These are phyloP conservation scores for Caprella mutica DNA, from an alignment of 2,888 invertebrate genomes.

Conservation along the genomic window DNA sequence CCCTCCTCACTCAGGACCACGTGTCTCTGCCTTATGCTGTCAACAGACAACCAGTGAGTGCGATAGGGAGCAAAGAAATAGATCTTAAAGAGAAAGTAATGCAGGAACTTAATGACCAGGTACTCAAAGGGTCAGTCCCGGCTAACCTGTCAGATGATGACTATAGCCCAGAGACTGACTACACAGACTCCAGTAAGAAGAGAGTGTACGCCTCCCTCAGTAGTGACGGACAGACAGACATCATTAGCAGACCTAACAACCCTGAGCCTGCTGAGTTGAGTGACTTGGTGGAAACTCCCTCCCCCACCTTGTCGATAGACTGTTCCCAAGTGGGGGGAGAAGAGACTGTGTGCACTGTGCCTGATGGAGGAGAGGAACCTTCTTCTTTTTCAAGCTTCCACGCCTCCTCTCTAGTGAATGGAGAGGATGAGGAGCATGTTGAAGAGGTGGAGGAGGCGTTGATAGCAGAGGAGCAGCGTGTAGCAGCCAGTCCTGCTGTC, in stretches of 20 bases:
- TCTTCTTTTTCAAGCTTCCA: background rate
- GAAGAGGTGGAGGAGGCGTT: background rate
- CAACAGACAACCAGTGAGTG: slow-evolving; percentile 10
- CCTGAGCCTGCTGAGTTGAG: slow-evolving; percentile 8
- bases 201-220: background rate
- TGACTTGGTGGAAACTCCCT: background rate
- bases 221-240: background rate
- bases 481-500: background rate
- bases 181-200: slow-evolving; percentile 1
- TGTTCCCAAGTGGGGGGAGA: background rate
- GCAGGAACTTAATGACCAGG: no score
- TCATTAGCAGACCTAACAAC: slow-evolving; percentile 1
- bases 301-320: background rate
- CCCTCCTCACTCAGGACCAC: slow-evolving; percentile 20
- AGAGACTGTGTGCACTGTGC: background rate
- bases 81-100: background rate
- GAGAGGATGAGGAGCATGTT: background rate
- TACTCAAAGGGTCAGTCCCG: no score
- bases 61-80: background rate
- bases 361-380: background rate
- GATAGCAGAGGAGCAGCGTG: background rate
- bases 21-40: slow-evolving; percentile 32
- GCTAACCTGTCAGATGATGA: no score
- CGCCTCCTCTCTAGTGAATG: background rate
- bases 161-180: slow-evolving; percentile 7